These are phyloP conservation scores for Petrocephalus schoutedeni DNA, from an alignment of 2,797 vertebrate genomes.

Conservation along the genomic window DNA sequence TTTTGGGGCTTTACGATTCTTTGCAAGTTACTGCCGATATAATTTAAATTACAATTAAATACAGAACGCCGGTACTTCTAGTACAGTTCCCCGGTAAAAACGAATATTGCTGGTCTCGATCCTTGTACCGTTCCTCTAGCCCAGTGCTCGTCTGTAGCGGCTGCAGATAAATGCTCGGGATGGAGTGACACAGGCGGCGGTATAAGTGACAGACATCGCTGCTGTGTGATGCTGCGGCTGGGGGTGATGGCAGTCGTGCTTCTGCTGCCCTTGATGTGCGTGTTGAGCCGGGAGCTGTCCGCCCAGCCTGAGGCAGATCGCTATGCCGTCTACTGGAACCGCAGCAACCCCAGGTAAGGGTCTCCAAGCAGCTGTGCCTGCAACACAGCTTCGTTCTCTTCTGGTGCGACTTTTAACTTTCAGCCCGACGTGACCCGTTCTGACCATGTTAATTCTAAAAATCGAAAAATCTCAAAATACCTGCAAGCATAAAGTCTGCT, in stretches of 20 bases:
- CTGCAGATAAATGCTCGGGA: background rate
- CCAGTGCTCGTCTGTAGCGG: background rate
- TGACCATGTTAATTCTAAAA: background rate
- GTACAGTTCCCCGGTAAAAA: background rate
- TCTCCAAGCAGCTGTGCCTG: background rate
- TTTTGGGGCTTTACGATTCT: background rate
- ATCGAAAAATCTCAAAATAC: background rate
- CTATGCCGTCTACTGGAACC: conserved; percentile 96
- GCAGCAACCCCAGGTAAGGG: conserved; percentile 87
- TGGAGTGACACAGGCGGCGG: background rate
- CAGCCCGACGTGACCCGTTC: background rate
- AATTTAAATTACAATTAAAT: background rate
- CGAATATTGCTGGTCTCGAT: background rate
- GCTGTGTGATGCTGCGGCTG: conserved; percentile 77
- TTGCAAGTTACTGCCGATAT: background rate
- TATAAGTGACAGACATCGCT: background rate
- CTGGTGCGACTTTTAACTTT: background rate
- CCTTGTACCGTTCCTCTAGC: background rate
- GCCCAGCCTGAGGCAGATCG: conserved; percentile 91
- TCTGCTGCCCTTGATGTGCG: conserved; percentile 77
- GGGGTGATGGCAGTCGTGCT: conserved; percentile 78
- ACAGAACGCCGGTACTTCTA: background rate
- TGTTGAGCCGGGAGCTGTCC: conserved; percentile 80
- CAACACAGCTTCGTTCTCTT: background rate
- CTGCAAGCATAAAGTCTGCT: background rate